These are phyloP conservation scores for Drosophila murphyi DNA, from an alignment of 1,140 invertebrate genomes.

Conservation along the genomic window DNA sequence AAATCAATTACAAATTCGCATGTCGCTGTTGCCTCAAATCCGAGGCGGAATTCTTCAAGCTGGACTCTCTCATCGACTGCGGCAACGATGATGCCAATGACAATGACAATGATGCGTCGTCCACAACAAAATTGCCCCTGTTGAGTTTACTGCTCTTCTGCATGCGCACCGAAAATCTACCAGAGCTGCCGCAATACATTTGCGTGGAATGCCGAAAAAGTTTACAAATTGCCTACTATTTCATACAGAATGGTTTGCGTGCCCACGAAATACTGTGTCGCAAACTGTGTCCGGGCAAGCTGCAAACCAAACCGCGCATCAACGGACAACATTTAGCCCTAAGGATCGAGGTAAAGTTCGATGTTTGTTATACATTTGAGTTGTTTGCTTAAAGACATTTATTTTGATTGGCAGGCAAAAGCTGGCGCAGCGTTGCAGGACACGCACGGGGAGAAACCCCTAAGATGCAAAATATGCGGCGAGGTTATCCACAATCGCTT, in stretches of 20 bases:
- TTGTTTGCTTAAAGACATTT: not conserved
- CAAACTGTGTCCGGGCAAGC: conserved; percentile 48
- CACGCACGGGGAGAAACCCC: conserved; percentile 4
- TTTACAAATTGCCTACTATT: conserved; percentile 71
- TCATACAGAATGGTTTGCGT: conserved; percentile 66
- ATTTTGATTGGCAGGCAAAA: conserved; percentile 13
- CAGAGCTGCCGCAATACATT: conserved; percentile 66
- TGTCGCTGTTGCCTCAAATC: conserved; percentile 77
- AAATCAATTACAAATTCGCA: conserved; percentile 61
- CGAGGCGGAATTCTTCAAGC: conserved; percentile 67
- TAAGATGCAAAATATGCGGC: conserved; percentile 66
- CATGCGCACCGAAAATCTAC: conserved; percentile 59
- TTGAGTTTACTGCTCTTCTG: conserved; percentile 68
- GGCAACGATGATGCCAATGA: conserved; percentile 9
- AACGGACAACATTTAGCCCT: conserved; percentile 48
- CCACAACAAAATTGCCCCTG: conserved; percentile 46
- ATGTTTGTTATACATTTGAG: not conserved
- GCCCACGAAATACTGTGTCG: conserved; percentile 73
- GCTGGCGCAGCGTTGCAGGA: not conserved
- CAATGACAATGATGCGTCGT: not conserved
- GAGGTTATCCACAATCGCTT: conserved; percentile 53
- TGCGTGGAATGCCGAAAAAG: conserved; percentile 71
- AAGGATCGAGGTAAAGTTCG: conserved; percentile 28
- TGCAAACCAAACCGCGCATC: not conserved
- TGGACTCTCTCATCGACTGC: conserved; percentile 53